Evolutionary conservation across 2,797 vertebrate genomes (phyloP).

Genomic region (Syngnathus acus): DNA sequence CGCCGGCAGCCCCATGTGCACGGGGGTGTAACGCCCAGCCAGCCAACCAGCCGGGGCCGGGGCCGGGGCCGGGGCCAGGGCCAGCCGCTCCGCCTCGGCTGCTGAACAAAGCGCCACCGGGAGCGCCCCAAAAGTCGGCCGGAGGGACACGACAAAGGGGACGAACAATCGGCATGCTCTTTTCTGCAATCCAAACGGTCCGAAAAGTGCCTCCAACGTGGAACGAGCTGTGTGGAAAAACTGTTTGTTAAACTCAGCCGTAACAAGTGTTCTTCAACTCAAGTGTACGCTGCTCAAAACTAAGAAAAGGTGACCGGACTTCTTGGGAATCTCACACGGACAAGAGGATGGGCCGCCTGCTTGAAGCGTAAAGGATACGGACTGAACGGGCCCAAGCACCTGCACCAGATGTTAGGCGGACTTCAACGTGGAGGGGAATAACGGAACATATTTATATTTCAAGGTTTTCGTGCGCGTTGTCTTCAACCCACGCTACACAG

Average conservation of each 20-base stretch:
- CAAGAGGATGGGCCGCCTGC: background rate
- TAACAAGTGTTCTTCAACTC: background rate
- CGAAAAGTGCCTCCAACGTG: background rate
- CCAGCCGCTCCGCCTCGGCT: too few species aligned
- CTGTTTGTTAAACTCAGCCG: background rate
- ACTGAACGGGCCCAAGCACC: background rate
- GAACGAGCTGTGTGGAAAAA: background rate
- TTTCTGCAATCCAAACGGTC: background rate
- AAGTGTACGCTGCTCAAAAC: background rate
- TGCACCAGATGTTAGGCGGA: slow-evolving; percentile 12
- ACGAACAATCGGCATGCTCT: too few species aligned
- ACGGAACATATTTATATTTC: slow-evolving; percentile 4
- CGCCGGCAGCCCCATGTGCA: slow-evolving; percentile 86
- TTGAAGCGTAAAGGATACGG: background rate
- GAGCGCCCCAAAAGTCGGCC: too few species aligned
- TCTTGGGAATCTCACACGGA: background rate
- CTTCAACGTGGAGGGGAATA: slow-evolving; percentile 39
- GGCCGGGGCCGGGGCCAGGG: too few species aligned
- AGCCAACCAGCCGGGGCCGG: too few species aligned
- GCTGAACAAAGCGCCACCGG: too few species aligned
- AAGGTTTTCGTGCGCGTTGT: too few species aligned
- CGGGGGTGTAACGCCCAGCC: slow-evolving; percentile 71
- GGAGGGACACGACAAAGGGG: too few species aligned
- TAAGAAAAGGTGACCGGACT: too few species aligned
- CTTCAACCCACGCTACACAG: slow-evolving; percentile 21